Evolutionary conservation across 2,797 vertebrate genomes (phyloP).

Genomic region (Microctenopoma stevenorrisi): DNA sequence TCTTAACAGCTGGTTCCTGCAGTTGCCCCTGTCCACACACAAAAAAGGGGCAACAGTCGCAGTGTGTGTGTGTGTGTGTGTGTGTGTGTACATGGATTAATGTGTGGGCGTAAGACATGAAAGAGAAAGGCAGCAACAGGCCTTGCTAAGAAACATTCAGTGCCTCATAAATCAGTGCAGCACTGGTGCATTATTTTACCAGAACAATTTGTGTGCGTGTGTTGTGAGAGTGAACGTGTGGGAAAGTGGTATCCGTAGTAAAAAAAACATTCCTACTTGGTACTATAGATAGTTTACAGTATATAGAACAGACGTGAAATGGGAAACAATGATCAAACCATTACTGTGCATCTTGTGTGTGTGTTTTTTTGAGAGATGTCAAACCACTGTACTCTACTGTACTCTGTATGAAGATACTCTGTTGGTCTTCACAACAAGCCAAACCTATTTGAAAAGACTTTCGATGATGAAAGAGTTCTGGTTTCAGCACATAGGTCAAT

Average conservation of each 20-base stretch:
- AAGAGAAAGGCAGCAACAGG: constrained; percentile 77
- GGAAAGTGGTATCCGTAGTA: constrained; percentile 25
- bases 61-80: too few relatives aligned
- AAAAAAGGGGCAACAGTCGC: constrained; percentile 77
- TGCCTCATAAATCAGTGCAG: constrained; percentile 76
- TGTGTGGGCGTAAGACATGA: constrained; percentile 65
- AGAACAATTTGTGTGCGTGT: constrained; percentile 44
- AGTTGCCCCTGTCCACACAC: constrained; percentile 80
- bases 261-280: too few relatives aligned
- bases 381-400: too few relatives aligned
- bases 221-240: constrained; percentile 37
- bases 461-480: constrained; percentile 28
- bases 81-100: constrained; percentile 42
- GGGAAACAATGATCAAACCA: too few relatives aligned
- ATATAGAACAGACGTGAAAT: too few relatives aligned
- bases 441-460: constrained; percentile 11
- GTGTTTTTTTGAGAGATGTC: too few relatives aligned
- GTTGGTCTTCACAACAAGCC: not conserved
- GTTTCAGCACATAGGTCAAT: constrained; percentile 30
- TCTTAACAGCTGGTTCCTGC: constrained; percentile 79
- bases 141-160: constrained; percentile 74
- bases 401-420: too few relatives aligned
- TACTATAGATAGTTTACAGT: too few relatives aligned
- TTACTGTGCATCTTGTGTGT: too few relatives aligned
- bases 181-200: constrained; percentile 64